These are phyloP conservation scores for Syritta pipiens DNA, from an alignment of 2,888 invertebrate genomes.

Conservation along the genomic window DNA sequence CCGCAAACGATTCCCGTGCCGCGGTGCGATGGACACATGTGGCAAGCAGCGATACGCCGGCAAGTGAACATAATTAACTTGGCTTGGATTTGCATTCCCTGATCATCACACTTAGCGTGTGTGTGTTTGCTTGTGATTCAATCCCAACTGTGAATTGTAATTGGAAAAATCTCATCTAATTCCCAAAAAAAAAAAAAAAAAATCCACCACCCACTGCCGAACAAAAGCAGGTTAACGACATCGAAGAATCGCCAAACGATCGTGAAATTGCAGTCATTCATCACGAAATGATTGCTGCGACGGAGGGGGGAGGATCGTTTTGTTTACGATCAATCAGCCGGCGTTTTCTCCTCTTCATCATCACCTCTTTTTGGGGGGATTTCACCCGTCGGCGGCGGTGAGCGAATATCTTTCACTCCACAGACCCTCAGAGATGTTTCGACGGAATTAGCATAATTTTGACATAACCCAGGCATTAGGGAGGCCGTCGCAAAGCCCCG, in stretches of 20 bases:
- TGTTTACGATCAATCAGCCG: conserved; percentile 42
- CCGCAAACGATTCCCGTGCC: conserved; percentile 53
- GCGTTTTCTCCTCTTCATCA: conserved; percentile 24
- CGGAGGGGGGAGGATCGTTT: conserved; percentile 3
- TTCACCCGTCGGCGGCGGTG: conserved; percentile 14
- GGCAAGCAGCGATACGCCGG: conserved; percentile 15
- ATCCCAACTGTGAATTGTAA: no score
- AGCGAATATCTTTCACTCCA: background rate
- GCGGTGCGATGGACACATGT: conserved; percentile 51
- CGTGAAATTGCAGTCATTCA: conserved; percentile 51
- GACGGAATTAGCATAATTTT: conserved; percentile 42
- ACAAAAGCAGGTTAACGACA: no score
- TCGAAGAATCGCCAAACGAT: no score
- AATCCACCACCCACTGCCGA: no score
- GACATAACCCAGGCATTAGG: conserved; percentile 39
- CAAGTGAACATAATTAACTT: conserved; percentile 41
- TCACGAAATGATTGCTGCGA: conserved; percentile 37
- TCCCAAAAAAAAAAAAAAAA: no score
- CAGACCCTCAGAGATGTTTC: background rate
- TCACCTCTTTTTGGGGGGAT: conserved; percentile 2
- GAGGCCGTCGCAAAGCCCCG: conserved; percentile 11
- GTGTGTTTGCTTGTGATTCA: background rate
- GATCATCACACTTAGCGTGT: no score
- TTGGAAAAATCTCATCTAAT: no score
- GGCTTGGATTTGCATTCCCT: conserved; percentile 33